A percentile compares a stretch with the other conserved stretches of the same genome.
Evolutionary conservation across 2,888 invertebrate species (phyloP).

Genomic region (Brachylomia viminalis): DNA sequence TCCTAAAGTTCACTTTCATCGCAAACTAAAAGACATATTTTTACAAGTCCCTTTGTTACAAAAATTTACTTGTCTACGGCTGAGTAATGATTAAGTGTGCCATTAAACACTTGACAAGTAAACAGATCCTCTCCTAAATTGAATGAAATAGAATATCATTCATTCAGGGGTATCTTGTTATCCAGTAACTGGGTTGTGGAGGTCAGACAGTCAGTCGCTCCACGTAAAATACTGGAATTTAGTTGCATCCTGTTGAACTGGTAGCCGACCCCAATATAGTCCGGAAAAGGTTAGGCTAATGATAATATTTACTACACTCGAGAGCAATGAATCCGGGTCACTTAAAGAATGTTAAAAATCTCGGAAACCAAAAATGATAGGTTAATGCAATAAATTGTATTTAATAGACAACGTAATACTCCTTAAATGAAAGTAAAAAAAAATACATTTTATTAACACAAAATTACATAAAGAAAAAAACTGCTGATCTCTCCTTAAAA

Average conservation of each 20-base stretch:
- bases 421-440: too few species aligned
- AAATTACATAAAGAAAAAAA: too few species aligned
- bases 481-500: too few species aligned
- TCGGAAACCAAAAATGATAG: too few species aligned
- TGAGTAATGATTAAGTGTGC: neutral
- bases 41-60: neutral
- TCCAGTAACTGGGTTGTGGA: neutral
- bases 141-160: constrained; percentile 11
- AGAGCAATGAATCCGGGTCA: too few species aligned
- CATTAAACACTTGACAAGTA: constrained; percentile 23
- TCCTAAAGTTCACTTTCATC: neutral
- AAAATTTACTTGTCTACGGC: neutral
- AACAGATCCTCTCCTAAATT: constrained; percentile 6
- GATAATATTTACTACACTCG: neutral
- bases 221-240: neutral
- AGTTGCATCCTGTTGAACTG: too few species aligned
- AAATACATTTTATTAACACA: too few species aligned
- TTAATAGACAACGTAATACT: too few species aligned
- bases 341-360: too few species aligned
- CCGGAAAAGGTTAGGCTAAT: neutral
- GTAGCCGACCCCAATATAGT: too few species aligned
- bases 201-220: neutral
- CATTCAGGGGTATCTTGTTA: neutral
- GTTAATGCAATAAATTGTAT: too few species aligned
- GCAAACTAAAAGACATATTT: neutral